Percentiles rank a stretch among this genome's conserved stretches.
These are phyloP conservation scores for Notarius lentiginosus DNA, from an alignment of 2,113 vertebrate species.

Conservation along the genomic window DNA sequence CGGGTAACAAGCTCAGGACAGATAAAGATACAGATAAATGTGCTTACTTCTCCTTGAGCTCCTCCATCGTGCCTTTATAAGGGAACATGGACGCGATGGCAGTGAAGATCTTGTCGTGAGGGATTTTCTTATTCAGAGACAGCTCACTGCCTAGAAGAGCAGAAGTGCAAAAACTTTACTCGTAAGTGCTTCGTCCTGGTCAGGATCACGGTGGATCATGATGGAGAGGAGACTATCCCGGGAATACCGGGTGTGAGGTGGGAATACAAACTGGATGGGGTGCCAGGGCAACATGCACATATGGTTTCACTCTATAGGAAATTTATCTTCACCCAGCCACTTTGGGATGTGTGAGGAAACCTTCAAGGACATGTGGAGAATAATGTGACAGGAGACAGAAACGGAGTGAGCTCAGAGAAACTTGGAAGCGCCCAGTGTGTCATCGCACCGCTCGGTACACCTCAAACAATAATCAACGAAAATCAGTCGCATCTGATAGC, in stretches of 20 bases:
- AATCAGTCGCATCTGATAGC: background rate
- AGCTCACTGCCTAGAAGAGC: conserved; percentile 78
- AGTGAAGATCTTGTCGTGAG: conserved; percentile 94
- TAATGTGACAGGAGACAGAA: background rate
- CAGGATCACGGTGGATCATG: background rate
- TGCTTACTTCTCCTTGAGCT: conserved; percentile 95
- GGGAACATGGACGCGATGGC: conserved; percentile 98
- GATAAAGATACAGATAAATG: background rate
- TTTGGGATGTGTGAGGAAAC: background rate
- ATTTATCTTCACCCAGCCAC: no score
- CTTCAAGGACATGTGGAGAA: background rate
- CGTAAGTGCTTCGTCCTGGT: background rate
- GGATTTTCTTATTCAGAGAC: conserved; percentile 82
- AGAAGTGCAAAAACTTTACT: conserved; percentile 12
- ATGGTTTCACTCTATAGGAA: background rate
- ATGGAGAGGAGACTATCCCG: background rate
- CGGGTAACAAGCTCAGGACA: background rate
- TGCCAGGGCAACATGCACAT: background rate
- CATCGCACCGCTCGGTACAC: background rate
- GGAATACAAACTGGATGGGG: background rate
- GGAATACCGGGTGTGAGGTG: background rate
- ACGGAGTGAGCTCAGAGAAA: background rate
- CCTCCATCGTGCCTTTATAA: conserved; percentile 91
- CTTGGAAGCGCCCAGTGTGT: background rate
- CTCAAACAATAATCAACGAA: background rate